Conservation (phyloP, 2,113 vertebrate species). For the Triplophysa dalaica region DNA sequence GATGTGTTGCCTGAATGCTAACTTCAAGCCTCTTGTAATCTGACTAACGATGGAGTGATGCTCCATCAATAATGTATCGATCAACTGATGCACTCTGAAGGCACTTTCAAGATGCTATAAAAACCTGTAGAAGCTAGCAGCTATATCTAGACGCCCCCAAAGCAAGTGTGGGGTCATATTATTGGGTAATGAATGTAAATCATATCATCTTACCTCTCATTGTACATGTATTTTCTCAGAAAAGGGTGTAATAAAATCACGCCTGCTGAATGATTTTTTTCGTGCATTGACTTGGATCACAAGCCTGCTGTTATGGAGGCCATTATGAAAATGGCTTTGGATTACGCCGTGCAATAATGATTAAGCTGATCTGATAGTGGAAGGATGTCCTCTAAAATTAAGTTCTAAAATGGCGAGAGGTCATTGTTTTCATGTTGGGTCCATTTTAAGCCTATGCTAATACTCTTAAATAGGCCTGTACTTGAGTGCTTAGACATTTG, state of each 20-base stretch:
- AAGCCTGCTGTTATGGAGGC: slow-evolving; percentile 54
- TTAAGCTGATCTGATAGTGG: slow-evolving; percentile 49
- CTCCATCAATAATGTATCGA: slow-evolving; percentile 28
- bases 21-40: not conserved
- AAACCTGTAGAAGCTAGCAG: not conserved
- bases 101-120: slow-evolving; percentile 4
- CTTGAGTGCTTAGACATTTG: not conserved
- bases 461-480: slow-evolving; percentile 7
- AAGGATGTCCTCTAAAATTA: slow-evolving; percentile 33
- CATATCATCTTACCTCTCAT: slow-evolving; percentile 31
- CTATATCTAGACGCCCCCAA: not conserved
- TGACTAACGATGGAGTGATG: not conserved
- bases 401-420: slow-evolving; percentile 14
- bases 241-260: slow-evolving; percentile 56
- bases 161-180: slow-evolving; percentile 19
- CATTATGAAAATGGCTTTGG: slow-evolving; percentile 60
- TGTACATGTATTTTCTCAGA: slow-evolving; percentile 48
- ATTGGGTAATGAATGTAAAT: slow-evolving; percentile 31
- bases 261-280: slow-evolving; percentile 31
- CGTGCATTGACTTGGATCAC: slow-evolving; percentile 49
- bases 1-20: not conserved
- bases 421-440: slow-evolving; percentile 19
- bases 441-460: not conserved
- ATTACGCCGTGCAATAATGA: slow-evolving; percentile 57
- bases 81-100: not conserved